Conservation (phyloP, 1,140 invertebrate species). For the Polypedilum vanderplanki region DNA sequence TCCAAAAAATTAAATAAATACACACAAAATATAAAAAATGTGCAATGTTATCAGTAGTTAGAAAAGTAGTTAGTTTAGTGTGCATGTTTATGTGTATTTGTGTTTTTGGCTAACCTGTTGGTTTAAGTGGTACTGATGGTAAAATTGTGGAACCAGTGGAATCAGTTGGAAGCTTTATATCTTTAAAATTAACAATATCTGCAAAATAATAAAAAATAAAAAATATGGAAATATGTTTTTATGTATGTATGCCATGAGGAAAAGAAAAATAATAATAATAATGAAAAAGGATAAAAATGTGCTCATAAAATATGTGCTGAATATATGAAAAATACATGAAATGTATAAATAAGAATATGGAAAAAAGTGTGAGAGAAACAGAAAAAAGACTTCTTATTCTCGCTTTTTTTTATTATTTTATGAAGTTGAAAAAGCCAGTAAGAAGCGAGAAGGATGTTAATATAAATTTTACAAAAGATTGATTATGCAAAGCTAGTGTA, state of each 20-base stretch:
- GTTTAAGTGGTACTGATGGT: constrained; percentile 57
- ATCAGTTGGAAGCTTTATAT: constrained; percentile 71
- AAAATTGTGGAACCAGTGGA: constrained; percentile 62
- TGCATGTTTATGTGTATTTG: neutral
- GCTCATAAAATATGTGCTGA: no score
- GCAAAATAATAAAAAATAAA: constrained; percentile 50
- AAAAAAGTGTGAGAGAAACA: no score
- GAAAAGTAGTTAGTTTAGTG: neutral
- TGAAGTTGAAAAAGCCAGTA: no score
- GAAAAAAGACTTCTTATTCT: neutral
- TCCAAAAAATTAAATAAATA: neutral
- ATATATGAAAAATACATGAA: no score
- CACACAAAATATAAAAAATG: neutral
- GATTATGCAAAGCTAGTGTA: no score
- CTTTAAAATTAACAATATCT: constrained; percentile 71
- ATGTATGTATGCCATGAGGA: no score
- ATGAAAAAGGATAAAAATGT: no score
- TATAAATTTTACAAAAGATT: no score
- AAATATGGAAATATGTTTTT: constrained; percentile 38
- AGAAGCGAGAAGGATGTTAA: no score
- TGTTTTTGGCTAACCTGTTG: constrained; percentile 62
- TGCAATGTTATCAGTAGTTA: neutral
- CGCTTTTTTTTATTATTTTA: no score
- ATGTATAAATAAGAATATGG: no score
- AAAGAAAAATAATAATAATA: no score